Percentiles rank a stretch among this genome's conserved stretches.
phyloP scores from a whole-genome alignment of 2,113 vertebrate species.

The Bubo bubo region DNA sequence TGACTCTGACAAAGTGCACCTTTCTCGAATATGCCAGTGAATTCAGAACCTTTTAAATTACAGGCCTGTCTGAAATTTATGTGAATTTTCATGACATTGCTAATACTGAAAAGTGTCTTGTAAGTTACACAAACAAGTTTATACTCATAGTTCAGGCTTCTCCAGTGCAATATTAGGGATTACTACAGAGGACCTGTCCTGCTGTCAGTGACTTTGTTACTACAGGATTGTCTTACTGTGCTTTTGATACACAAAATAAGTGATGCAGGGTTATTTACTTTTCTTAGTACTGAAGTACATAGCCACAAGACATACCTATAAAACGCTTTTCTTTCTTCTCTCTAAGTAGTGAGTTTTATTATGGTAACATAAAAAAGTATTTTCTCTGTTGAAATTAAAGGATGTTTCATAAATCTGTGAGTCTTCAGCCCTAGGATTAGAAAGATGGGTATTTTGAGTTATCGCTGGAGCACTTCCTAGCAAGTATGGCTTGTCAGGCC shows the following conservation, averaged over 20 bases:
- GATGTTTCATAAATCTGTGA: neutral
- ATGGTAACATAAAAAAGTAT: neutral
- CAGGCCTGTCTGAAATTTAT: neutral
- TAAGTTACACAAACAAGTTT: neutral
- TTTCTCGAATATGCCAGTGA: neutral
- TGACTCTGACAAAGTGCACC: neutral
- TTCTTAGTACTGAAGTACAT: neutral
- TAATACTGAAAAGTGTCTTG: neutral
- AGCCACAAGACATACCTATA: neutral
- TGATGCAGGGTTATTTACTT: neutral
- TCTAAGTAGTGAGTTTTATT: neutral
- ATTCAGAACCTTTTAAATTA: neutral
- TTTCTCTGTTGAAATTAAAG: neutral
- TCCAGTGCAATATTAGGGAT: neutral
- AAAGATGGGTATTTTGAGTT: neutral
- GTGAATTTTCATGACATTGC: neutral
- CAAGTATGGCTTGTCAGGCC: neutral
- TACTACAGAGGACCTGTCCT: neutral
- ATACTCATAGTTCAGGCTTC: neutral
- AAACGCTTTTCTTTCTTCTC: neutral
- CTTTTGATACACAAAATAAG: neutral
- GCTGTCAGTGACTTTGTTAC: neutral
- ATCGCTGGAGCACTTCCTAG: neutral
- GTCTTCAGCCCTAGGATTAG: neutral
- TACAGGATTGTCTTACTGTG: neutral